Base-by-base conservation (phyloP, 2,797 vertebrate species). In the Alfaro cultratus region DNA sequence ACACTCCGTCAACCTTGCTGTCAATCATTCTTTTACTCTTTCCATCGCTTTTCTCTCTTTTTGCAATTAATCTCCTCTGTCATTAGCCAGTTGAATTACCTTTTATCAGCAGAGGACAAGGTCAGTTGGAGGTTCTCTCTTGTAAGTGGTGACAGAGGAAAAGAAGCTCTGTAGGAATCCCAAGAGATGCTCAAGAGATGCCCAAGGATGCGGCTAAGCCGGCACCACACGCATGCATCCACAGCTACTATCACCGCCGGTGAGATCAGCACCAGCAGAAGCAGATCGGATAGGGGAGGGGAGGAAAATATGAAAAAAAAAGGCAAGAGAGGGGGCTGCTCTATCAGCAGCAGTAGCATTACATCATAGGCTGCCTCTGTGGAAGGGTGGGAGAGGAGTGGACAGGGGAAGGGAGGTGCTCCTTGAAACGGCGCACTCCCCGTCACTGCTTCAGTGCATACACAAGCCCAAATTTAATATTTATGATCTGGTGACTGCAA, bases 311-410 rank as follows among this genome's bases (percentile, higher is more conserved):
- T 18, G 10, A 49, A 73, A 62, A 74, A 86, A 74, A 75, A 84
- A 81, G 68, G 82, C 88, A 88, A 4, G 86, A 91, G 90, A 88
- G 92, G 94, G 94, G 95, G 91, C 94, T 94, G 95, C 94, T 95
- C 93, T 92, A 93, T 93, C 94, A 93, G 91, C 93, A 92, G 94
- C 94, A 94, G 87, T 86, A 94, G 86, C 96, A 96, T 96, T 96
- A 96, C 96, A 96, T 96, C 96, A 96, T 96, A 93, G 95, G 89
- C 92, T 94, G 92, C 90, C 90, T 89, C 93, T 88, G 92, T 92
- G 88, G 88, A 93, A 89, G 91, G 92, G 92, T 91, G 92, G 92
- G 91, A 88, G 92, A 92, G 92, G 92, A 93, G 87, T 92, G 91
- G 88, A 93, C 85, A 71, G 90, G 89, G 91, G 84, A 93, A 92